phyloP scores from a whole-genome alignment of 1,140 invertebrate species.

The Ceratina japonica region DNA sequence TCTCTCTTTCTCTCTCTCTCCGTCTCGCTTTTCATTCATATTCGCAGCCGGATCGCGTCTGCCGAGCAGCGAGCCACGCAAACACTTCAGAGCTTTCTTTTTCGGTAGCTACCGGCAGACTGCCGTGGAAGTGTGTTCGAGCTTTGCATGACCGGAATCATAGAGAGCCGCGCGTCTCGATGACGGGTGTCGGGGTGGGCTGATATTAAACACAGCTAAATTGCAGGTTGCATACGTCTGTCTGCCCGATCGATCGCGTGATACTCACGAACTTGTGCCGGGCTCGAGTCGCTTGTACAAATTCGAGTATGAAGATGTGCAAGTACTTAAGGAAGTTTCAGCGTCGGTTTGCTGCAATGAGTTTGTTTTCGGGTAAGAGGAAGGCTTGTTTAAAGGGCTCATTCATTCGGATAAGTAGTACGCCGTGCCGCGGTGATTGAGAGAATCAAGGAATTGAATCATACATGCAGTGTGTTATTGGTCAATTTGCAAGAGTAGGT shows the following conservation, averaged over 20 bases:
- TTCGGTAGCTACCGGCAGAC: slow-evolving; percentile 1
- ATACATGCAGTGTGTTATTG: too few species aligned
- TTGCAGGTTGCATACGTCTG: slow-evolving; percentile 53
- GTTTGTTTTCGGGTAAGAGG: neutral
- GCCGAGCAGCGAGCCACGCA: neutral
- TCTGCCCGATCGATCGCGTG: slow-evolving; percentile 34
- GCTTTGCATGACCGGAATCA: slow-evolving; percentile 71
- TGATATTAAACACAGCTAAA: slow-evolving; percentile 60
- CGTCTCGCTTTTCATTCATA: neutral
- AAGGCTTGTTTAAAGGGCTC: neutral
- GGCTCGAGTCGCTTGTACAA: neutral
- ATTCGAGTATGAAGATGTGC: neutral
- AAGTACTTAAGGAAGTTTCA: neutral
- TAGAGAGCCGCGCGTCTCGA: slow-evolving; percentile 56
- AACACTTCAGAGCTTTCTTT: neutral
- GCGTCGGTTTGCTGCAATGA: slow-evolving; percentile 1
- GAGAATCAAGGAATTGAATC: too few species aligned
- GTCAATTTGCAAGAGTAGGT: too few species aligned
- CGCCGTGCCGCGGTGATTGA: neutral
- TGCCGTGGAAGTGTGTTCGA: neutral
- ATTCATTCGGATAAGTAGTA: neutral
- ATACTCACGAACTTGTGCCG: neutral
- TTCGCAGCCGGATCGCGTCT: neutral
- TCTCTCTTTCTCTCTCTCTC: too few species aligned
- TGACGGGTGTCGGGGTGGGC: slow-evolving; percentile 71